Evolutionary conservation across 2,113 vertebrate genomes (phyloP).

Genomic region (Ariopsis seemanni): DNA sequence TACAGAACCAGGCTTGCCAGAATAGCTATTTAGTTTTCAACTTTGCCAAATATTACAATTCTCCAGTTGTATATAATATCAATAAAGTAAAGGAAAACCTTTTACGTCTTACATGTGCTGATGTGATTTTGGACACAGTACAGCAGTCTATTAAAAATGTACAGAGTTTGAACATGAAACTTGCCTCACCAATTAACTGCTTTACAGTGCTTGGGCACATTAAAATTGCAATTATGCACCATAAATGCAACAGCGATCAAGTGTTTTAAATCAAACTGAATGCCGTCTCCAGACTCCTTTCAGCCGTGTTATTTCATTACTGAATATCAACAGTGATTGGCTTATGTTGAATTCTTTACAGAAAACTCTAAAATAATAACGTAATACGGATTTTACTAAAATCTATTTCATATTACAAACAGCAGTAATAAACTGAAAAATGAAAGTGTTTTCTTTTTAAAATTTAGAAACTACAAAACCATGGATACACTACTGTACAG

Average conservation of each 20-base stretch:
- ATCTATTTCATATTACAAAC: background rate
- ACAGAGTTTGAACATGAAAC: no score
- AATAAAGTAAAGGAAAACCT: background rate
- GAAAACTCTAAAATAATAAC: background rate
- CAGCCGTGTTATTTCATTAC: background rate
- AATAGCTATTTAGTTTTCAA: background rate
- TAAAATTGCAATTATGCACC: background rate
- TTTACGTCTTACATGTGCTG: no score
- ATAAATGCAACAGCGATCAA: no score
- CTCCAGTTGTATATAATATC: background rate
- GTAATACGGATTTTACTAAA: background rate
- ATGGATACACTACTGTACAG: background rate
- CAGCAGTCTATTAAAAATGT: background rate
- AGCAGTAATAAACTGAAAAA: background rate
- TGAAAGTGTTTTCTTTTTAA: no score
- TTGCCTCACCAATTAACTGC: no score
- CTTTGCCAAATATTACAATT: background rate
- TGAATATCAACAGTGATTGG: background rate
- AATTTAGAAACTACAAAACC: background rate
- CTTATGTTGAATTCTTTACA: background rate
- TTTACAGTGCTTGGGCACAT: no score
- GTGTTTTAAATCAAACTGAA: no score
- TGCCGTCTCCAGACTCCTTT: background rate
- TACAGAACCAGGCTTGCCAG: background rate
- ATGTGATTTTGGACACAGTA: background rate